A percentile compares a stretch with the other conserved stretches of the same genome.
phyloP scores from a whole-genome alignment of 2,888 invertebrate species.

The Heteropelma amictum region DNA sequence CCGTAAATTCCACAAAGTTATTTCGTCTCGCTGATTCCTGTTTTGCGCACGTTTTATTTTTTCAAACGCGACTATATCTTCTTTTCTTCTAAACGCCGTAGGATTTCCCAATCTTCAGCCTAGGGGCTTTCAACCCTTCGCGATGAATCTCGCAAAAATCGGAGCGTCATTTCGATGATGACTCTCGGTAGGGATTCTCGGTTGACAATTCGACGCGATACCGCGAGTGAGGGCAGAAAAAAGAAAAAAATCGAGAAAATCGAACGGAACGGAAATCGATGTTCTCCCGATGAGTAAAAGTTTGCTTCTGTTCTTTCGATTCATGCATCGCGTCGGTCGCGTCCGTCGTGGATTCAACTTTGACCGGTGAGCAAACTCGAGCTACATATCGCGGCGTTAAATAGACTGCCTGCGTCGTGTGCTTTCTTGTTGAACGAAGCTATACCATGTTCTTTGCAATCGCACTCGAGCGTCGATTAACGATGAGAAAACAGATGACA shows the following conservation, averaged over 20 bases:
- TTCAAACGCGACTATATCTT: too few relatives aligned
- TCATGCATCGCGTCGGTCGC: conserved; percentile 13
- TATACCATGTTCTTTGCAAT: conserved; percentile 23
- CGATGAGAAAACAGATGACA: background rate
- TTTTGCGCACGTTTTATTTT: conserved; percentile 5
- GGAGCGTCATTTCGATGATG: background rate
- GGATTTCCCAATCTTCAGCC: too few relatives aligned
- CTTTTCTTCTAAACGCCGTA: too few relatives aligned
- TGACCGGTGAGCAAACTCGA: conserved; percentile 42
- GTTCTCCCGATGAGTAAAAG: background rate
- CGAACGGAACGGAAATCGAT: background rate
- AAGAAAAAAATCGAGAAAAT: background rate
- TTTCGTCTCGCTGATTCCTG: conserved; percentile 11
- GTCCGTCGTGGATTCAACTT: conserved; percentile 55
- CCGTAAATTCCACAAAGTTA: conserved; percentile 22
- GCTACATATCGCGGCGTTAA: conserved; percentile 15
- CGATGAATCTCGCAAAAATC: background rate
- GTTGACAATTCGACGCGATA: too few relatives aligned
- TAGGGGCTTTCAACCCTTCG: background rate
- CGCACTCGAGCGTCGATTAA: conserved; percentile 25
- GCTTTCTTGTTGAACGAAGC: conserved; percentile 24
- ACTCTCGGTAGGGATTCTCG: too few relatives aligned
- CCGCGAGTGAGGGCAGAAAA: background rate
- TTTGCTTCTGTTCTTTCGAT: conserved; percentile 12
- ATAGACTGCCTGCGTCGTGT: conserved; percentile 30